A percentile compares a stretch with the other conserved stretches of the same genome.
Evolutionary conservation across 2,113 vertebrate species (phyloP).

Genomic region (Cyphomyrus plagiostoma): DNA sequence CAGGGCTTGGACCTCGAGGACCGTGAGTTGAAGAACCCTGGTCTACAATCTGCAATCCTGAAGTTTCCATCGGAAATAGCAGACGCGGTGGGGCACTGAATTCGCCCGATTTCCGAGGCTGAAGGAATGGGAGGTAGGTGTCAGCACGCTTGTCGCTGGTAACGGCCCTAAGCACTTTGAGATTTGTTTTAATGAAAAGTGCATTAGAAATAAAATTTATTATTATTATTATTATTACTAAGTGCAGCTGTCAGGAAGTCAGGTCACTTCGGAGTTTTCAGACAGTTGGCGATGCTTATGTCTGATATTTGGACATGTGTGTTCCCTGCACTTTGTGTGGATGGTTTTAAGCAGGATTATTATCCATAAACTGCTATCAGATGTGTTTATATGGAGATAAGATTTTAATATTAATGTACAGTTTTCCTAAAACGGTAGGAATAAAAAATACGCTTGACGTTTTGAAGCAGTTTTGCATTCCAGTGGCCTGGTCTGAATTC

Average conservation of each 20-base stretch:
- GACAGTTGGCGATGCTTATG: not conserved
- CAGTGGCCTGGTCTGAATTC: not conserved
- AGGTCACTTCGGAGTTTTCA: not conserved
- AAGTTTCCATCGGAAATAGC: not conserved
- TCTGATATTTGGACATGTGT: not conserved
- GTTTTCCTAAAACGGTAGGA: not conserved
- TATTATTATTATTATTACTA: too few species aligned
- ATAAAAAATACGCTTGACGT: not conserved
- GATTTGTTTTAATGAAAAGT: too few species aligned
- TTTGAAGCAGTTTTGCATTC: not conserved
- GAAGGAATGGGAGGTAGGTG: not conserved
- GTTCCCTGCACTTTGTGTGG: not conserved
- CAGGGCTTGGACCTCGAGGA: too few species aligned
- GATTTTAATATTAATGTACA: not conserved
- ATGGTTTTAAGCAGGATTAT: not conserved
- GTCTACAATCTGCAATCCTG: not conserved
- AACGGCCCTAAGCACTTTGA: not conserved
- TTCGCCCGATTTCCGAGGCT: not conserved
- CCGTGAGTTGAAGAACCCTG: too few species aligned
- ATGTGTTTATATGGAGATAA: not conserved
- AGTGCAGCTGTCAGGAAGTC: not conserved
- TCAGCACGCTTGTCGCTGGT: not conserved
- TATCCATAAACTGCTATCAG: not conserved
- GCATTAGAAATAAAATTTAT: too few species aligned
- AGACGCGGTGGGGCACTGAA: not conserved